Percentiles rank a stretch among this genome's conserved stretches.
Evolutionary conservation across 2,797 vertebrate genomes (phyloP).

Genomic region (Antennarius maculatus): DNA sequence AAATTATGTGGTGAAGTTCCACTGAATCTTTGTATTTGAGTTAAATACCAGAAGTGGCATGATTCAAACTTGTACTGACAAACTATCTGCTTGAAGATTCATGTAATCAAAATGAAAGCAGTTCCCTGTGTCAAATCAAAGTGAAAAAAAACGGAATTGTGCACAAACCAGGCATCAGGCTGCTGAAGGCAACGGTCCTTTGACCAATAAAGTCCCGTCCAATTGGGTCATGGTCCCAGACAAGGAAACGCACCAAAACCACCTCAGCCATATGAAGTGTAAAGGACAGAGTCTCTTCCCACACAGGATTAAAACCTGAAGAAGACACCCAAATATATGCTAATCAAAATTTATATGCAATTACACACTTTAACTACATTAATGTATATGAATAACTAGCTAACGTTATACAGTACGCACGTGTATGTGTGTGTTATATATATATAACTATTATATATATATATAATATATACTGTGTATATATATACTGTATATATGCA

Average conservation of each 20-base stretch:
- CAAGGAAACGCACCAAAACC: conserved; percentile 93
- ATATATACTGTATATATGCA: no score
- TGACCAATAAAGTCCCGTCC: conserved; percentile 97
- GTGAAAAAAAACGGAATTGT: conserved; percentile 18
- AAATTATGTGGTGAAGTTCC: conserved; percentile 13
- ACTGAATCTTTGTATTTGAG: conserved; percentile 21
- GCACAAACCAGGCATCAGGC: conserved; percentile 90
- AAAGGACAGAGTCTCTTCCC: conserved; percentile 97
- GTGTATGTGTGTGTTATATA: no score
- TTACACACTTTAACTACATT: neutral
- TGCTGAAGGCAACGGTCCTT: conserved; percentile 95
- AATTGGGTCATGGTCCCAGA: conserved; percentile 99
- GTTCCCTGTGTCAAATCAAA: neutral
- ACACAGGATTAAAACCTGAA: conserved; percentile 97
- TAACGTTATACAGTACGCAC: no score
- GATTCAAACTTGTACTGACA: conserved; percentile 32
- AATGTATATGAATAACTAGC: no score
- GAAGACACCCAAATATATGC: conserved; percentile 17
- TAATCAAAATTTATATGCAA: neutral
- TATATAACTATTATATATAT: no score
- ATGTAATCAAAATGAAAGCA: conserved; percentile 17
- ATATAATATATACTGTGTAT: no score
- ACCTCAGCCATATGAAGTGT: conserved; percentile 97
- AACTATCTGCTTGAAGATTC: conserved; percentile 10
- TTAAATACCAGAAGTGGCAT: conserved; percentile 17